Percentiles rank a stretch among this genome's conserved stretches.
phyloP scores from a whole-genome alignment of 2,113 vertebrate genomes.

The Tursiops truncatus region DNA sequence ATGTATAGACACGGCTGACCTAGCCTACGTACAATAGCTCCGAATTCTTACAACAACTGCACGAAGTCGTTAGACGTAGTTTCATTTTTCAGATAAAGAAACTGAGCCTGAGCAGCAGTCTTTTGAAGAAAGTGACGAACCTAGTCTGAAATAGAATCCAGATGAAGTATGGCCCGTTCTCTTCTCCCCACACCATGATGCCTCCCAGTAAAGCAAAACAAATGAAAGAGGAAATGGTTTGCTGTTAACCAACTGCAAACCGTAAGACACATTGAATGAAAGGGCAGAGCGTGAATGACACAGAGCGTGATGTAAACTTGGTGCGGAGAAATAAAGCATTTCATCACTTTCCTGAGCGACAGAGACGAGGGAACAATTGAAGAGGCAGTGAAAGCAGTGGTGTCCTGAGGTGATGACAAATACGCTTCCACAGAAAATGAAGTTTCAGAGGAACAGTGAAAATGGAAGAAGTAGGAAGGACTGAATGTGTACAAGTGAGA shows the following conservation, averaged over 20 bases:
- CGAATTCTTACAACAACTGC: background rate
- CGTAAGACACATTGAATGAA: background rate
- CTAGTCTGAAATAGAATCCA: background rate
- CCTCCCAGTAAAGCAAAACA: background rate
- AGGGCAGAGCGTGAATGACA: conserved; percentile 28
- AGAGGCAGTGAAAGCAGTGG: background rate
- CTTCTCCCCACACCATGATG: background rate
- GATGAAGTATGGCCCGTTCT: background rate
- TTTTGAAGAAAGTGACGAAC: background rate
- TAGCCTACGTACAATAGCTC: background rate
- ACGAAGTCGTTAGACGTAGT: background rate
- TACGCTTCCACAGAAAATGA: background rate
- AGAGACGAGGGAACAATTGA: background rate
- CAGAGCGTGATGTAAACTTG: background rate
- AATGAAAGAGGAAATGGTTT: conserved; percentile 45
- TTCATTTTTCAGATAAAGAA: background rate
- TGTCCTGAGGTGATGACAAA: conserved; percentile 17
- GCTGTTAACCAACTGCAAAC: background rate
- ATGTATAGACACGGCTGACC: background rate
- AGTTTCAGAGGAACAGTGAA: background rate
- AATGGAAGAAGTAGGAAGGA: background rate
- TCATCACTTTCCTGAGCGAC: background rate
- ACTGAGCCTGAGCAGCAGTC: background rate
- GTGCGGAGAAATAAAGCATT: conserved; percentile 7
- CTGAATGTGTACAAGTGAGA: background rate